These are phyloP conservation scores for Cynocephalus volans DNA, from an alignment of 2,113 vertebrate species.

Conservation along the genomic window DNA sequence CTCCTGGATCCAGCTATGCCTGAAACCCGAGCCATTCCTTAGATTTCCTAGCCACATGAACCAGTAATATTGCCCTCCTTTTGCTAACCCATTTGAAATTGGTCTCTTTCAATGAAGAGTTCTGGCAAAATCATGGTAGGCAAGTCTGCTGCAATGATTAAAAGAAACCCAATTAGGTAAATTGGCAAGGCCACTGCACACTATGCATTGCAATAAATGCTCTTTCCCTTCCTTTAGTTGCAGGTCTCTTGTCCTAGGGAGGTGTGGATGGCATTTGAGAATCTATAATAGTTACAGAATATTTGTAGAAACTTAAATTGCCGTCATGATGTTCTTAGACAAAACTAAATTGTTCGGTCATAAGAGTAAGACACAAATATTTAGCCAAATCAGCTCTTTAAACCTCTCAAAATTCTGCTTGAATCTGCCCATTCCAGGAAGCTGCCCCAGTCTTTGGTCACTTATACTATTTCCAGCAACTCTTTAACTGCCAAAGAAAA, in stretches of 20 bases:
- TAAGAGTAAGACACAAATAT: conserved; percentile 12
- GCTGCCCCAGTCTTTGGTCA: neutral
- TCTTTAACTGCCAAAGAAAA: neutral
- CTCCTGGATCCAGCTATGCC: neutral
- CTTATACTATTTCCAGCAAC: neutral
- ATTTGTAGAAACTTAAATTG: neutral
- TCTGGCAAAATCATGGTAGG: neutral
- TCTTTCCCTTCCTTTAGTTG: neutral
- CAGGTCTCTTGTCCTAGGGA: neutral
- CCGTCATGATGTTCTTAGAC: neutral
- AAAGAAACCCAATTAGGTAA: neutral
- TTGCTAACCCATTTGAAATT: neutral
- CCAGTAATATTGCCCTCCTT: neutral
- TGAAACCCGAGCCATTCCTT: neutral
- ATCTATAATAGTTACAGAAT: neutral
- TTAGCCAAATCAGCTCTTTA: conserved; percentile 14
- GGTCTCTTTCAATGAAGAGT: neutral
- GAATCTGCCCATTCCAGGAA: conserved; percentile 1
- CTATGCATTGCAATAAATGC: neutral
- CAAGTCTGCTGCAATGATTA: neutral
- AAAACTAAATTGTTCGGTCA: neutral
- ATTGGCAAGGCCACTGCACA: neutral
- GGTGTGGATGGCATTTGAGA: neutral
- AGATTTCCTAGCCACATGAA: neutral
- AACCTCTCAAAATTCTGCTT: neutral